phyloP scores from a whole-genome alignment of 2,113 vertebrate genomes.

The Cichladusa arquata region DNA sequence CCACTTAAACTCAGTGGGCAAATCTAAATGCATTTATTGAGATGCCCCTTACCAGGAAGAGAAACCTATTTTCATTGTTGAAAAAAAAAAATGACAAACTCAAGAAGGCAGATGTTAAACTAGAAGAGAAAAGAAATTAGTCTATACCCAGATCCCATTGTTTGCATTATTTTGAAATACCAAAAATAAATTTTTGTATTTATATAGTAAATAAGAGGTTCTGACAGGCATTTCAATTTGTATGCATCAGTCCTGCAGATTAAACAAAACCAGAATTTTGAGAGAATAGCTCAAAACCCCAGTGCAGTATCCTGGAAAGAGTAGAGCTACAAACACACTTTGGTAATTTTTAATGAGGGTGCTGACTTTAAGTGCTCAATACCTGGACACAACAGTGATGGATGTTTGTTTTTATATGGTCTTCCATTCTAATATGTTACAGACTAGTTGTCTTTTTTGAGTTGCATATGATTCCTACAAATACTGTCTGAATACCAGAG shows the following conservation, averaged over 20 bases:
- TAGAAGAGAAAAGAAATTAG: not conserved
- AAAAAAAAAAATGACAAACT: not conserved
- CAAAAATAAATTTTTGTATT: too few species aligned
- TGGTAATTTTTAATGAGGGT: not conserved
- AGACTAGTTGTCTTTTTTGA: not conserved
- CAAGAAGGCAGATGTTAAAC: not conserved
- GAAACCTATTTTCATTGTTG: not conserved
- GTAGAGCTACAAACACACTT: not conserved
- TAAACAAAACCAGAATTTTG: not conserved
- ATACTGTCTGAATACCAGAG: not conserved
- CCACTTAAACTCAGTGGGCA: not conserved
- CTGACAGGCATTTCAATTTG: not conserved
- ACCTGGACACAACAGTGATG: not conserved
- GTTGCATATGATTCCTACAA: not conserved
- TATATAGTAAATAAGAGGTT: not conserved
- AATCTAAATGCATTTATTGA: not conserved
- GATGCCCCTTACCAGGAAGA: not conserved
- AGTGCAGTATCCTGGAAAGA: not conserved
- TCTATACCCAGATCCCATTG: not conserved
- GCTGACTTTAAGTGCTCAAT: not conserved
- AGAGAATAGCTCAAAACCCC: not conserved
- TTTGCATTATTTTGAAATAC: not conserved
- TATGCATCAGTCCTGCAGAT: not conserved
- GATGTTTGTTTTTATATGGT: not conserved
- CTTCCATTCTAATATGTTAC: not conserved